Conservation (phyloP, 2,888 invertebrate genomes). For the Eilema sororculum region DNA sequence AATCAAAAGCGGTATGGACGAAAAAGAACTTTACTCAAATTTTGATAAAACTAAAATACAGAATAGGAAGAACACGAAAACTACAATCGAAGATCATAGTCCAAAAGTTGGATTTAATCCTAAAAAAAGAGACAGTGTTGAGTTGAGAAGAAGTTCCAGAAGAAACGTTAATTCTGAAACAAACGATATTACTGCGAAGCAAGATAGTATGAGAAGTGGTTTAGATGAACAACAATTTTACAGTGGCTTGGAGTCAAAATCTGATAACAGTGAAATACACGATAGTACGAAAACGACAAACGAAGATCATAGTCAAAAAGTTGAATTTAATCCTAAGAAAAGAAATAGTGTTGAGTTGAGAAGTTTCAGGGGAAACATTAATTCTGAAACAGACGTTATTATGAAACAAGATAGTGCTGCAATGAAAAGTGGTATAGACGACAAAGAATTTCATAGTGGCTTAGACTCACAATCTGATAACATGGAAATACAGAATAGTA, state of each 20-base stretch:
- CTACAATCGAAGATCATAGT: background rate
- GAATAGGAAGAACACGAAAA: background rate
- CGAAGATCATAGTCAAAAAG: background rate
- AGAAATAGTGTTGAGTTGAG: conserved; percentile 11
- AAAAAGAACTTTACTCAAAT: background rate
- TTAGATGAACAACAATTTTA: no score
- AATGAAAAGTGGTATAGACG: no score
- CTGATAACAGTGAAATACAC: background rate
- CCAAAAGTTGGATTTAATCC: background rate
- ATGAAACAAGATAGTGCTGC: background rate
- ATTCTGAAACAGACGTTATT: background rate
- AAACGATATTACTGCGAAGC: background rate
- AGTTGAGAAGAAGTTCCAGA: background rate
- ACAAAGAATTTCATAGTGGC: no score
- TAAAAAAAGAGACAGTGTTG: conserved; percentile 13
- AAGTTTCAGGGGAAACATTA: background rate
- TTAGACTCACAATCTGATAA: conserved; percentile 1
- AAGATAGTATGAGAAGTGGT: background rate
- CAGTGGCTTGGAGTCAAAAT: background rate
- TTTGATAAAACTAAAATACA: background rate
- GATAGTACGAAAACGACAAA: background rate
- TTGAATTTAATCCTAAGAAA: conserved; percentile 5
- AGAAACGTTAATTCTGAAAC: background rate
- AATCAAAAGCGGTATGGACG: no score
- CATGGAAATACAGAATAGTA: background rate